Conservation (phyloP, 2,888 invertebrate genomes). For the Andrena hattorfiana region DNA sequence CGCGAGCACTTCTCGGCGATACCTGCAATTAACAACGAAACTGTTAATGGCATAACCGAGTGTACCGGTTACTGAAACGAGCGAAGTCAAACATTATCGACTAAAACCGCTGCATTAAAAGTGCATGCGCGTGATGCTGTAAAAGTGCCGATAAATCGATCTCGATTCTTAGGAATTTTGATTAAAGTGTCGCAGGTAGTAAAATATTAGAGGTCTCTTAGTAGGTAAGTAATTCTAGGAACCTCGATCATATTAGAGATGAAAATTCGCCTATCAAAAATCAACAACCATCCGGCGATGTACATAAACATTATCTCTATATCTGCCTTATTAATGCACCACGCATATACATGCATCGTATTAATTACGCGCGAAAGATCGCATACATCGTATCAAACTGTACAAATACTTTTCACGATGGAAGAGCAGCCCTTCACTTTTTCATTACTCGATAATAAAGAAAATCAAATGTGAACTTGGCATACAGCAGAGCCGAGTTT, state of each 20-base stretch:
- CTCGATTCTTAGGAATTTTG: background rate
- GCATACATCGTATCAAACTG: no score
- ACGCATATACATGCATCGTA: background rate
- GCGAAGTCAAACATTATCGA: background rate
- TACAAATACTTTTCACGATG: no score
- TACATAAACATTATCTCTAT: background rate
- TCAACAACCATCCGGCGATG: background rate
- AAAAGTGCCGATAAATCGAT: background rate
- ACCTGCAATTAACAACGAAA: slow-evolving; percentile 10
- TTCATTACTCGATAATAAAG: no score
- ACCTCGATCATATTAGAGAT: background rate
- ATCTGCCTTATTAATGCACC: background rate
- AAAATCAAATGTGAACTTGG: no score
- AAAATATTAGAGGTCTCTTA: background rate
- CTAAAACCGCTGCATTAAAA: background rate
- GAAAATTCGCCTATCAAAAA: background rate
- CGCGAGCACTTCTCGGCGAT: background rate
- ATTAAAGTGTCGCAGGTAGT: background rate
- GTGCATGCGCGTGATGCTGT: background rate
- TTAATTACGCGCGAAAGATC: background rate
- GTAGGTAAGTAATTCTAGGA: no score
- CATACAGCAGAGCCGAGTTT: no score
- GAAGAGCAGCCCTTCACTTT: no score
- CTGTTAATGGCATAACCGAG: background rate
- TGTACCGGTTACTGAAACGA: background rate